Conservation (phyloP, 2,113 vertebrate genomes). For the Anas platyrhynchos region DNA sequence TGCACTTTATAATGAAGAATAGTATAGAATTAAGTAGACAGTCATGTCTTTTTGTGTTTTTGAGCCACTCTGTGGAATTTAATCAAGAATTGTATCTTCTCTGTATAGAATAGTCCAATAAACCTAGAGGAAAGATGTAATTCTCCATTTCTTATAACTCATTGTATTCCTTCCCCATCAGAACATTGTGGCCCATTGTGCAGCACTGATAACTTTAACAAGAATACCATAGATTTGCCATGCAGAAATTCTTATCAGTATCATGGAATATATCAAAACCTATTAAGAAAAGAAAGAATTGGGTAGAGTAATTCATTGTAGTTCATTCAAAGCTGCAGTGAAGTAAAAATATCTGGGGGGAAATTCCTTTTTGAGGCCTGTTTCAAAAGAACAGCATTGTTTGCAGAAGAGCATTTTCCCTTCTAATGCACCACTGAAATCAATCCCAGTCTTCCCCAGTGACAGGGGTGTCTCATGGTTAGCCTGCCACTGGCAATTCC, state of each 20-base stretch:
- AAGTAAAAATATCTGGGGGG: neutral
- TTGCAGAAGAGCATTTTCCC: neutral
- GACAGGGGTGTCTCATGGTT: neutral
- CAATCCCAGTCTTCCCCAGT: neutral
- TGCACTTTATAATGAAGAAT: neutral
- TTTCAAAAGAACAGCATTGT: neutral
- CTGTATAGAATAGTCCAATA: neutral
- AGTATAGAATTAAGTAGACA: neutral
- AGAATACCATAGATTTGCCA: neutral
- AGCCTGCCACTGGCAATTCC: neutral
- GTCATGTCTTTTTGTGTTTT: neutral
- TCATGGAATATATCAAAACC: slow-evolving; percentile 21
- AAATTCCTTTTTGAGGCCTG: neutral
- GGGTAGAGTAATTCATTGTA: neutral
- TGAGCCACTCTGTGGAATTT: slow-evolving; percentile 1
- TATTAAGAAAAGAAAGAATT: slow-evolving; percentile 45
- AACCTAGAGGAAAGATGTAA: neutral
- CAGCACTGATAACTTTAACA: slow-evolving; percentile 45
- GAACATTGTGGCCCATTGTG: neutral
- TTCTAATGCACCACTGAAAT: neutral
- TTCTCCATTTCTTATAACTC: neutral
- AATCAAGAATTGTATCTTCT: slow-evolving; percentile 20
- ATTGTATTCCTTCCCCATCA: slow-evolving; percentile 30
- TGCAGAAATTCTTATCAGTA: neutral
- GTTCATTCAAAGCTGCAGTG: slow-evolving; percentile 24